Evolutionary conservation across 2,888 invertebrate genomes (phyloP), one percentile per base, ranked within the genome.

Genomic region (Yponomeuta sedellus): DNA sequence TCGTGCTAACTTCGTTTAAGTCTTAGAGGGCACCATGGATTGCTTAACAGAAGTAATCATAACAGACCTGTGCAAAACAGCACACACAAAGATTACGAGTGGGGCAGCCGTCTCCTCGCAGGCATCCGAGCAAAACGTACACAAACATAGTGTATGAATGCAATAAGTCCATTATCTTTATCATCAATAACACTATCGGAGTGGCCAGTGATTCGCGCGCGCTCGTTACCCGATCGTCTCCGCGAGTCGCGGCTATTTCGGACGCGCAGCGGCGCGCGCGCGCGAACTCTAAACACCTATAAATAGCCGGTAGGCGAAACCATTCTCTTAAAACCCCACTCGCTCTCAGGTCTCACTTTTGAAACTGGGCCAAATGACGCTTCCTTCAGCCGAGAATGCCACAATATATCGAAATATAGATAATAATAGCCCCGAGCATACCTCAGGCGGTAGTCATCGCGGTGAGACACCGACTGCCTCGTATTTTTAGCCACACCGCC

Each of bases 281-380:
- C 25, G 59, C 25, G 16, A 52, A 52, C 44, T 52, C 16, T 16
- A 16, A 19, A 56, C 20, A n/a, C 25, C n/a, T 66, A 68, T 85
- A 86, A 87, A 88, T 90, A 90, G 90, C 80, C 78, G 71, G 74
- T 76, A 77, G 85, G 81, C 88, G 82, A 86, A 88, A 88, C 83
- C 87, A 86, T 89, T 88, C 87, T 86, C 81, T 81, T 80, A 85
- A 87, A 88, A 86, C 86, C 84, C 86, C 34, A 34, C 84, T 83
- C 83, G 86, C 83, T 85, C 85, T 83, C 84, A 80, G 84, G 80
- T 85, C 88, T 83, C 85, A 85, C 85, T 86, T 86, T 91, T 91
- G 90, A 91, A 91, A 85, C 88, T 90, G 90, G 90, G 90, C 90
- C 90, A 91, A 90, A 88, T 82, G 86, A 85, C 85, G 84, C 78